phyloP scores from a whole-genome alignment of 2,113 vertebrate genomes.

The Ahaetulla prasina region DNA sequence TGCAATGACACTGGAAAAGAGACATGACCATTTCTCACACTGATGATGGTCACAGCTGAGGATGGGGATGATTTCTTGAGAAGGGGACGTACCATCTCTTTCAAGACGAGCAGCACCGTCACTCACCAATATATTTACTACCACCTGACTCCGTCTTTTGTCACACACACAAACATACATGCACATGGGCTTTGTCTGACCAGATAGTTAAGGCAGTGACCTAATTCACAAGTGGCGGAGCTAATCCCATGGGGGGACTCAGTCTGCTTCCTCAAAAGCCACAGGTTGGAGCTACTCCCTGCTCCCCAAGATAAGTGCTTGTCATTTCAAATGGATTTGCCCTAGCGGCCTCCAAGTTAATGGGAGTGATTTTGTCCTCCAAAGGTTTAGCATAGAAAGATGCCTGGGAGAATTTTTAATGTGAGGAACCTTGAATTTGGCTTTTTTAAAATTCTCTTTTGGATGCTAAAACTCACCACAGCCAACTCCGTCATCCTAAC shows the following conservation, averaged over 20 bases:
- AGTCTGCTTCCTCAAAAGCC: neutral
- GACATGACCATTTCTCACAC: neutral
- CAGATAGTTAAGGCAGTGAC: neutral
- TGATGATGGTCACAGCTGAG: neutral
- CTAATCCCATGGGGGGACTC: neutral
- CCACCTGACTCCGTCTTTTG: neutral
- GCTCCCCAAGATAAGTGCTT: neutral
- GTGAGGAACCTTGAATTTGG: neutral
- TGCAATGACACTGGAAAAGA: neutral
- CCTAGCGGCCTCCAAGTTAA: neutral
- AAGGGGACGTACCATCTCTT: neutral
- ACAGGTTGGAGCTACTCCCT: neutral
- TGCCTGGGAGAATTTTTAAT: neutral
- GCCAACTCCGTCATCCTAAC: neutral
- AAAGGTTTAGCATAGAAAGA: neutral
- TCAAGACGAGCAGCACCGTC: neutral
- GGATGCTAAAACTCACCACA: neutral
- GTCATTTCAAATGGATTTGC: neutral
- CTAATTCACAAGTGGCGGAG: neutral
- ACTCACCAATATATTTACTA: neutral
- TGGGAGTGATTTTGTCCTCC: neutral
- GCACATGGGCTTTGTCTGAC: neutral
- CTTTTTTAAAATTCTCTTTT: neutral
- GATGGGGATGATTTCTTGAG: neutral
- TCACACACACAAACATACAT: neutral